Conservation (phyloP, 2,888 invertebrate species). For the Xestia ashworthii region DNA sequence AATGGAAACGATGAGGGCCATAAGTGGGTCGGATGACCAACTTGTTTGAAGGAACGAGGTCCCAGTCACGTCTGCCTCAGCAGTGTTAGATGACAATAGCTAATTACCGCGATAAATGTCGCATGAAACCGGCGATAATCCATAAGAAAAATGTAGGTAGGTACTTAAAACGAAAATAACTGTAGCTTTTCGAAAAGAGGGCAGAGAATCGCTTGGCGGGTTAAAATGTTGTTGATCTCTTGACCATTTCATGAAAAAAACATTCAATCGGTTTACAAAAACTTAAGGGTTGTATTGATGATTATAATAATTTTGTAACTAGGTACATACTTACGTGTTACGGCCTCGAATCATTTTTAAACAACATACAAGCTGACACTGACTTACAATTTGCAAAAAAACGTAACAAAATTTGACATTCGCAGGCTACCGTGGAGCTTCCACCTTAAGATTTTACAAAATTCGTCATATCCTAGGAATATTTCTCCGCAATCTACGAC, state of each 20-base stretch:
- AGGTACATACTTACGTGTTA: too few relatives aligned
- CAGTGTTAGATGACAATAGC: slow-evolving; percentile 4
- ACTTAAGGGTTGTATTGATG: too few relatives aligned
- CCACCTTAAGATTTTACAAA: neutral
- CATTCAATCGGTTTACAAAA: too few relatives aligned
- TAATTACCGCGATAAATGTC: neutral
- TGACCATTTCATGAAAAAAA: too few relatives aligned
- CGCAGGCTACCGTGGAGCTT: too few relatives aligned
- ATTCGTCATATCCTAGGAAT: slow-evolving; percentile 1
- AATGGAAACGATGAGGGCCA: neutral
- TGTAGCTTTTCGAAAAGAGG: neutral
- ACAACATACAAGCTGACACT: too few relatives aligned
- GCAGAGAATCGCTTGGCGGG: neutral
- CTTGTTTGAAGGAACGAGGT: neutral
- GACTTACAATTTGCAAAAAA: too few relatives aligned
- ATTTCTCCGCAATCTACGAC: slow-evolving; percentile 26
- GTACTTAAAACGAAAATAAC: neutral
- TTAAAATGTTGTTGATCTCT: neutral
- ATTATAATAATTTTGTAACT: too few relatives aligned
- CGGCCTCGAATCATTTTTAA: too few relatives aligned
- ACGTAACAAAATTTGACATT: too few relatives aligned
- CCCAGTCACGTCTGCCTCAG: neutral
- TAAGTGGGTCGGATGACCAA: neutral
- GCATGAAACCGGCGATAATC: neutral
- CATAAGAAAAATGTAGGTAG: neutral